phyloP scores from a whole-genome alignment of 2,797 vertebrate genomes.

The Cuculus canorus region DNA sequence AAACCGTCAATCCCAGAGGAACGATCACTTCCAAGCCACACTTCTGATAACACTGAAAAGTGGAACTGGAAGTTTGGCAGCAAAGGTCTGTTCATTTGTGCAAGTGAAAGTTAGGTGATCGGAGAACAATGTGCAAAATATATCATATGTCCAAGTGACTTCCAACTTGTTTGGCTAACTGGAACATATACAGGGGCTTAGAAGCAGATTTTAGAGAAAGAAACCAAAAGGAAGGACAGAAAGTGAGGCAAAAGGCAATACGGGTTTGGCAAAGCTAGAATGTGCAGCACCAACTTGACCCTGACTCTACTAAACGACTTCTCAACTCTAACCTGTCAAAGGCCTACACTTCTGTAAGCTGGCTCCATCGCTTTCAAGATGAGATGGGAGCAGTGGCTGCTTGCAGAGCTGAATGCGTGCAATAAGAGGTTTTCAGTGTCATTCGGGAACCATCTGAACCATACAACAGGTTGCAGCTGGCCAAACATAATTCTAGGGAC shows the following conservation, averaged over 20 bases:
- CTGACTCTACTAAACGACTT: background rate
- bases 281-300: background rate
- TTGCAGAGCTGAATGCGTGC: background rate
- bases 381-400: background rate
- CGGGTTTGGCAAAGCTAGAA: background rate
- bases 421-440: background rate
- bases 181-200: background rate
- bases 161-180: background rate
- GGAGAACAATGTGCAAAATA: background rate
- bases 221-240: background rate
- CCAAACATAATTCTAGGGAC: background rate
- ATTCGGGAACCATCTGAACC: background rate
- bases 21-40: background rate
- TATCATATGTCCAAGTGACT: background rate
- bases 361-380: background rate
- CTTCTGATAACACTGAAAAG: accelerated
- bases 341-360: background rate
- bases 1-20: background rate
- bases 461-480: background rate
- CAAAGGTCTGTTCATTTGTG: background rate
- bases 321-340: background rate
- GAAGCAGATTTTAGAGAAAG: background rate
- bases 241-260: background rate
- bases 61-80: background rate
- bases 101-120: background rate